Percentiles rank a stretch among this genome's conserved stretches.
Evolutionary conservation across 2,888 invertebrate genomes (phyloP).

Genomic region (Hydroisotoma schaefferi): DNA sequence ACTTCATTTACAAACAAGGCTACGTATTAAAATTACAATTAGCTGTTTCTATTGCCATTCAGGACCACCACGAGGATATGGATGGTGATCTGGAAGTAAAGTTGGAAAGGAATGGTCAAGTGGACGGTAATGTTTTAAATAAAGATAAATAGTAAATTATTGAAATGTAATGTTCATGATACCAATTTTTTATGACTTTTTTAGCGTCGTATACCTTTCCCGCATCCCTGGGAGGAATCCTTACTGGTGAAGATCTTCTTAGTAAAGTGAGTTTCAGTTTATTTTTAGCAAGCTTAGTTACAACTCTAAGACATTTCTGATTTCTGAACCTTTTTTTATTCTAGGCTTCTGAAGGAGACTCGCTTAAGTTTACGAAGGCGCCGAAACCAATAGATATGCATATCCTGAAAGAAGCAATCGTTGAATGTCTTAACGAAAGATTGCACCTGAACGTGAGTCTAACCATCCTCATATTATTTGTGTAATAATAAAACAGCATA

Average conservation of each 20-base stretch:
- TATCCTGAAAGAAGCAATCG: conserved; percentile 28
- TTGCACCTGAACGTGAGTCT: conserved; percentile 34
- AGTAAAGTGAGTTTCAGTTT: conserved; percentile 14
- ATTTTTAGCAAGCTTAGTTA: neutral
- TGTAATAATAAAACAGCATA: neutral
- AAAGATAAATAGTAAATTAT: too few relatives aligned
- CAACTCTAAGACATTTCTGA: neutral
- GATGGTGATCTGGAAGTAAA: neutral
- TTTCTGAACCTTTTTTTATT: neutral
- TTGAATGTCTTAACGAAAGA: conserved; percentile 22
- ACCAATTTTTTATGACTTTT: too few relatives aligned
- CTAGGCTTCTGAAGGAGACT: conserved; percentile 32
- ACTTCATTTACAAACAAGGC: too few relatives aligned
- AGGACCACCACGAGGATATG: neutral
- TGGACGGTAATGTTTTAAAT: too few relatives aligned
- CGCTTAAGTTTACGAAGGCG: conserved; percentile 38
- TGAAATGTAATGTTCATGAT: too few relatives aligned
- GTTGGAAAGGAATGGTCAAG: too few relatives aligned
- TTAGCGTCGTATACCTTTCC: conserved; percentile 3
- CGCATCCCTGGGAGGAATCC: conserved; percentile 2
- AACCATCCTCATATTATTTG: too few relatives aligned
- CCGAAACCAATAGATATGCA: conserved; percentile 47
- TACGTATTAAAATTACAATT: too few relatives aligned
- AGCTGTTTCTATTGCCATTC: neutral
- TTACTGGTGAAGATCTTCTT: conserved; percentile 26